Conservation (phyloP, 2,888 invertebrate genomes). For the Agonum fuliginosum region DNA sequence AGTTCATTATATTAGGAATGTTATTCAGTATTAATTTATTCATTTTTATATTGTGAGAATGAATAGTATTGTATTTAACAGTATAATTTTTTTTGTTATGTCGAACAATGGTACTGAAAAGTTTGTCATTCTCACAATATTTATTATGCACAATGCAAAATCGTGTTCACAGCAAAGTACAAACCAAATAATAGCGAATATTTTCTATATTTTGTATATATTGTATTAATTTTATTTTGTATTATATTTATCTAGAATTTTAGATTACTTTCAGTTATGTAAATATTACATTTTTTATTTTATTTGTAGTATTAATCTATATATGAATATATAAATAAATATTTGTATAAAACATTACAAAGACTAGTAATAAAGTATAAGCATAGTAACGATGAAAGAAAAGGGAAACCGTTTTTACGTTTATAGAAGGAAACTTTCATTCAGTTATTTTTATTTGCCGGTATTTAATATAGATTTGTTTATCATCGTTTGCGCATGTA, state of each 20-base stretch:
- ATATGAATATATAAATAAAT: background rate
- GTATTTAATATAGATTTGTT: slow-evolving; percentile 33
- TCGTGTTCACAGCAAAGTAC: slow-evolving; percentile 47
- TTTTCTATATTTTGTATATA: slow-evolving; percentile 41
- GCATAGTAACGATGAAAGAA: background rate
- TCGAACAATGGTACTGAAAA: background rate
- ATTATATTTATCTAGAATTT: slow-evolving; percentile 43
- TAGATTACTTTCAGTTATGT: slow-evolving; percentile 23
- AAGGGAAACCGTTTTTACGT: background rate
- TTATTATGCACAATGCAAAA: slow-evolving; percentile 31
- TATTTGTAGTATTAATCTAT: slow-evolving; percentile 5
- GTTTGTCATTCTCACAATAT: slow-evolving; percentile 8
- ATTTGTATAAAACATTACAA: too few relatives aligned
- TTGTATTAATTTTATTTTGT: slow-evolving; percentile 37
- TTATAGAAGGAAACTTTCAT: background rate
- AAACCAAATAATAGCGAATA: slow-evolving; percentile 44
- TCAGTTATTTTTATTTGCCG: slow-evolving; percentile 26
- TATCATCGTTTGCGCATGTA: slow-evolving; percentile 38
- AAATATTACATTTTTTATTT: slow-evolving; percentile 37
- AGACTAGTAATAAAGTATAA: too few relatives aligned
- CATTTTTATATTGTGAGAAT: slow-evolving; percentile 38
- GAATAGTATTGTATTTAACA: slow-evolving; percentile 3
- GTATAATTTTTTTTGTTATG: slow-evolving; percentile 29
- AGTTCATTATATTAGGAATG: slow-evolving; percentile 17
- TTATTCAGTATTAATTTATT: slow-evolving; percentile 47